Conservation (phyloP, 2,888 invertebrate genomes). For the Andricus curvator region DNA sequence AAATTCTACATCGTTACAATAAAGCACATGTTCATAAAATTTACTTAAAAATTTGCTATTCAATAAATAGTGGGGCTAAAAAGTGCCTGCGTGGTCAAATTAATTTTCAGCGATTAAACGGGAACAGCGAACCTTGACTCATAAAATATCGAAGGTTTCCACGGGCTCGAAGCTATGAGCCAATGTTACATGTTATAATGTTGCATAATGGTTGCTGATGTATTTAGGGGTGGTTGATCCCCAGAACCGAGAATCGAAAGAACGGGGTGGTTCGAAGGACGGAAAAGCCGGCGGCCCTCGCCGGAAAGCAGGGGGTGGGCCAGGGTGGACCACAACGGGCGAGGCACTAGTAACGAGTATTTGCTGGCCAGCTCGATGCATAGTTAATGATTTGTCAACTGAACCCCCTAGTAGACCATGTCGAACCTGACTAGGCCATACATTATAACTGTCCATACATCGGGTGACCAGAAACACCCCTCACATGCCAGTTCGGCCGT, state of each 20-base stretch:
- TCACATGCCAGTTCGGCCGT: constrained; percentile 33
- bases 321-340: constrained; percentile 62
- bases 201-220: constrained; percentile 66
- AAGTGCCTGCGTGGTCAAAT: no score
- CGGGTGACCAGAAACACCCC: constrained; percentile 60
- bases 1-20: no score
- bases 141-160: constrained; percentile 56
- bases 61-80: no score
- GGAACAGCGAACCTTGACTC: constrained; percentile 42
- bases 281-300: constrained; percentile 46
- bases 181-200: constrained; percentile 56
- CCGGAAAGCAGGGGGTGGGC: constrained; percentile 51
- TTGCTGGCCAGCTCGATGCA: constrained; percentile 78
- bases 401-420: constrained; percentile 70
- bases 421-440: constrained; percentile 74
- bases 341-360: constrained; percentile 77
- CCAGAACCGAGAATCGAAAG: constrained; percentile 32
- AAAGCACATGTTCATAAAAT: no score
- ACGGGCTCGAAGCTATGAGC: constrained; percentile 38
- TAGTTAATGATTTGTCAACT: constrained; percentile 79
- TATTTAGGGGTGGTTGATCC: constrained; percentile 61
- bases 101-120: constrained; percentile 16
- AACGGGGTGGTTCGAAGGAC: constrained; percentile 53
- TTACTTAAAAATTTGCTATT: no score
- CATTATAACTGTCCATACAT: constrained; percentile 72